Percentiles rank a stretch among this genome's conserved stretches.
phyloP scores from a whole-genome alignment of 2,797 vertebrate genomes.

The Botia kubotai region DNA sequence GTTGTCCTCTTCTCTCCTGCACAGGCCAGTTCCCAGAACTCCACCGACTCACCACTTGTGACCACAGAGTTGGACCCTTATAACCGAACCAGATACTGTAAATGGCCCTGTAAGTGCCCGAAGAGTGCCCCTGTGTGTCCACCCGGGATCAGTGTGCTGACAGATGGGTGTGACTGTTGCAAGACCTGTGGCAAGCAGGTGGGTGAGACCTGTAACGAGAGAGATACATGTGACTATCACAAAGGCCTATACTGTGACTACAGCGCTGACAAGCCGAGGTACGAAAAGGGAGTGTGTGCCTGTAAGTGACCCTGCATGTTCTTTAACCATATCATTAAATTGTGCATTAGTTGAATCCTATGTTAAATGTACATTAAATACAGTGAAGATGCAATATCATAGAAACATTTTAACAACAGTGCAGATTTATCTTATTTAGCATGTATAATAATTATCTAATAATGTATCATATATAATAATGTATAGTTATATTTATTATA shows the following conservation, averaged over 20 bases:
- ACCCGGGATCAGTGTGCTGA: constrained; percentile 87
- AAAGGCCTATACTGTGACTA: constrained; percentile 98
- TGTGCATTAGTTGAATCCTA: too few species aligned
- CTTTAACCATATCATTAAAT: not conserved
- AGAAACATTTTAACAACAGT: too few species aligned
- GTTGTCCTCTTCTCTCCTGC: not conserved
- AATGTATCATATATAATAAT: too few species aligned
- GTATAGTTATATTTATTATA: too few species aligned
- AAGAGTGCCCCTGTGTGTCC: constrained; percentile 77
- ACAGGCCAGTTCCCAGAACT: constrained; percentile 82
- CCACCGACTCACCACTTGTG: constrained; percentile 70
- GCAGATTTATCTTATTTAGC: too few species aligned
- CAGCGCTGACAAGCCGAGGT: constrained; percentile 97
- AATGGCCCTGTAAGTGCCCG: constrained; percentile 93
- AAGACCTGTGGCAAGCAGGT: constrained; percentile 89
- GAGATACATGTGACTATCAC: constrained; percentile 90
- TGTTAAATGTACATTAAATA: too few species aligned
- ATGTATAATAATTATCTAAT: too few species aligned
- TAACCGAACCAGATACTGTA: constrained; percentile 85
- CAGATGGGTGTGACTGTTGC: constrained; percentile 95
- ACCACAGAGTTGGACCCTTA: constrained; percentile 67
- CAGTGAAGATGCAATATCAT: not conserved
- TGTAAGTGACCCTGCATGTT: constrained; percentile 87
- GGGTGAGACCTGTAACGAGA: constrained; percentile 91
- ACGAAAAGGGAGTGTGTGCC: constrained; percentile 99